A percentile compares a stretch with the other conserved stretches of the same genome.
phyloP scores from a whole-genome alignment of 2,113 vertebrate species.

The Chunga burmeisteri region DNA sequence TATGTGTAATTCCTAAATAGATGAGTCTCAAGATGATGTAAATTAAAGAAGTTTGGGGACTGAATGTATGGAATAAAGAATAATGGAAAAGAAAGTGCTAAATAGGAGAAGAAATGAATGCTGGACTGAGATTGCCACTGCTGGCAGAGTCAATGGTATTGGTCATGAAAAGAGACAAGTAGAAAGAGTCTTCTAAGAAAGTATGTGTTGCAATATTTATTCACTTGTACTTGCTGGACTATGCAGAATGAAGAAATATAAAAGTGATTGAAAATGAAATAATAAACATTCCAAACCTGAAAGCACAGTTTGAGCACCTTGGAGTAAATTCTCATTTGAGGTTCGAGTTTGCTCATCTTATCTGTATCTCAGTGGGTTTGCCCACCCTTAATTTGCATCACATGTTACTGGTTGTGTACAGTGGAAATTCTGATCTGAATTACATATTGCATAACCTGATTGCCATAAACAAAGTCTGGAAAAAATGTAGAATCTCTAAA shows the following conservation, averaged over 20 bases:
- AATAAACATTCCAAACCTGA: not conserved
- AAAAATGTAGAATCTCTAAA: not conserved
- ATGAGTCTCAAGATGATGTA: not conserved
- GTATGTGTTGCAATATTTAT: not conserved
- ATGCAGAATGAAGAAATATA: not conserved
- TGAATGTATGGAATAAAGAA: not conserved
- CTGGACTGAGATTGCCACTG: not conserved
- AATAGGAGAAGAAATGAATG: not conserved
- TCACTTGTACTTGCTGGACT: not conserved
- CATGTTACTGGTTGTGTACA: not conserved
- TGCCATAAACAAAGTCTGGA: not conserved
- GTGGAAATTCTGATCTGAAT: slow-evolving; percentile 39
- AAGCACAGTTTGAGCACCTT: not conserved
- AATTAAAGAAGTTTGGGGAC: not conserved
- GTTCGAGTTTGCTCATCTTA: not conserved
- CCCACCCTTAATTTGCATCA: slow-evolving; percentile 31
- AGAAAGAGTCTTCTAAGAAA: not conserved
- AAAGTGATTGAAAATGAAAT: slow-evolving; percentile 8
- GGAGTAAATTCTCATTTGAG: not conserved
- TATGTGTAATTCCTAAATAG: not conserved
- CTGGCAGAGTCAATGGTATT: not conserved
- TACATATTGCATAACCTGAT: not conserved
- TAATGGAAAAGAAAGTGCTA: not conserved
- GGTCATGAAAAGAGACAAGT: not conserved
- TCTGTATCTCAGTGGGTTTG: not conserved